These are phyloP conservation scores for Nebria brevicollis DNA, from an alignment of 2,888 invertebrate species.

Conservation along the genomic window DNA sequence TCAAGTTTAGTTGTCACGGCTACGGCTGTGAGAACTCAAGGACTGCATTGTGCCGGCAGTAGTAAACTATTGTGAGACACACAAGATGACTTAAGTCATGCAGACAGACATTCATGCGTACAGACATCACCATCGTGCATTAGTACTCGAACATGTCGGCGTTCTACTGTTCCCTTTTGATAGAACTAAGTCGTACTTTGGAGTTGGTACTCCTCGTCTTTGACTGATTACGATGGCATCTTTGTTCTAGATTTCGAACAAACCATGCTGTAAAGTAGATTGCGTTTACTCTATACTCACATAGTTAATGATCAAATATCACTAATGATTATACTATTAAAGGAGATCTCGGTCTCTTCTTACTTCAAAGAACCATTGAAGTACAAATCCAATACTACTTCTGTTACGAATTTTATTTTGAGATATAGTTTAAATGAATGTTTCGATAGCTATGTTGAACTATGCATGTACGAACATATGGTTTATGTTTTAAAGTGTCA, in stretches of 20 bases:
- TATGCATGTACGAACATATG: too few species aligned
- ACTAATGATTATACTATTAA: not conserved
- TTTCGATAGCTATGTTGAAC: too few species aligned
- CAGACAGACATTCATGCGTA: conserved; percentile 23
- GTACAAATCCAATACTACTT: too few species aligned
- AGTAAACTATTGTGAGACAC: conserved; percentile 33
- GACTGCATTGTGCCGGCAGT: not conserved
- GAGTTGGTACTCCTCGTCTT: not conserved
- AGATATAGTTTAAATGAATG: too few species aligned
- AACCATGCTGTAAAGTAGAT: not conserved
- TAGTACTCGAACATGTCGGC: not conserved
- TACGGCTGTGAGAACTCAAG: conserved; percentile 36
- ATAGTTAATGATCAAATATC: not conserved
- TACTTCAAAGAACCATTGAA: not conserved
- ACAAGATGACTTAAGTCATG: conserved; percentile 39
- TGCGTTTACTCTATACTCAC: not conserved
- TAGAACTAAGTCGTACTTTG: not conserved
- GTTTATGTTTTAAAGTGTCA: too few species aligned
- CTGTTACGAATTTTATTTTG: too few species aligned
- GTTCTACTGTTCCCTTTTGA: not conserved
- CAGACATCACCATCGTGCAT: not conserved
- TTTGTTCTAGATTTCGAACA: not conserved
- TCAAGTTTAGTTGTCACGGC: conserved; percentile 12
- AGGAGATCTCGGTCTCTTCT: not conserved
- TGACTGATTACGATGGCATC: not conserved